Evolutionary conservation across 92 coral and sea anemone species (phyloP).

Genomic region (Zoanthus sociatus): DNA sequence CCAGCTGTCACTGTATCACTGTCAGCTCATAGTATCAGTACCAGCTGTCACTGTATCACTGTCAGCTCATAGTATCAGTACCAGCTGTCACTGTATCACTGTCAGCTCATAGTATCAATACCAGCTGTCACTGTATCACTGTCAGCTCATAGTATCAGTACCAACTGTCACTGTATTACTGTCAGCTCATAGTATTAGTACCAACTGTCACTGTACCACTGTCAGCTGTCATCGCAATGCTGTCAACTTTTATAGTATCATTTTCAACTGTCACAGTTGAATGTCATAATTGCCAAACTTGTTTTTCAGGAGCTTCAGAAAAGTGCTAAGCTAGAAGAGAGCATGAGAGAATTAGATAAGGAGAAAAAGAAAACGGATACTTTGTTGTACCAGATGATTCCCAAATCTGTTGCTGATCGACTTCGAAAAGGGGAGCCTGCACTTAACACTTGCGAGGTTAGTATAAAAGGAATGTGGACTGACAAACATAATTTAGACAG

Average conservation of each 20-base stretch:
- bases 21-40: no score
- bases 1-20: no score
- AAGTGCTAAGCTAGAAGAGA: slow-evolving; percentile 90
- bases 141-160: no score
- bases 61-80: no score
- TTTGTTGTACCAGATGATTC: slow-evolving; percentile 89
- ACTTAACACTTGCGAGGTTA: slow-evolving; percentile 88
- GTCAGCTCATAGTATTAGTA: no score
- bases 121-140: no score
- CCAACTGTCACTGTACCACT: neutral
- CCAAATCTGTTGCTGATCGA: slow-evolving; percentile 86
- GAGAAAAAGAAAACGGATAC: slow-evolving; percentile 86
- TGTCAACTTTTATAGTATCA: neutral
- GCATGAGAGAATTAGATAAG: slow-evolving; percentile 84
- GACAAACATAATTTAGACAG: neutral
- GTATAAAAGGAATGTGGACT: neutral
- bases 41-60: no score
- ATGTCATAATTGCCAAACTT: neutral
- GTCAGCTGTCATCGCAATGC: neutral
- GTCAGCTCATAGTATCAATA: no score
- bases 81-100: no score
- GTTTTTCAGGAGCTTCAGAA: slow-evolving; percentile 77
- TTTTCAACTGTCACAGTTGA: neutral
- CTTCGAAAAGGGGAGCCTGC: slow-evolving; percentile 91
- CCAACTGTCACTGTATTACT: no score